Conservation (phyloP, 1,140 invertebrate genomes). For the Zaprionus camerounensis region DNA sequence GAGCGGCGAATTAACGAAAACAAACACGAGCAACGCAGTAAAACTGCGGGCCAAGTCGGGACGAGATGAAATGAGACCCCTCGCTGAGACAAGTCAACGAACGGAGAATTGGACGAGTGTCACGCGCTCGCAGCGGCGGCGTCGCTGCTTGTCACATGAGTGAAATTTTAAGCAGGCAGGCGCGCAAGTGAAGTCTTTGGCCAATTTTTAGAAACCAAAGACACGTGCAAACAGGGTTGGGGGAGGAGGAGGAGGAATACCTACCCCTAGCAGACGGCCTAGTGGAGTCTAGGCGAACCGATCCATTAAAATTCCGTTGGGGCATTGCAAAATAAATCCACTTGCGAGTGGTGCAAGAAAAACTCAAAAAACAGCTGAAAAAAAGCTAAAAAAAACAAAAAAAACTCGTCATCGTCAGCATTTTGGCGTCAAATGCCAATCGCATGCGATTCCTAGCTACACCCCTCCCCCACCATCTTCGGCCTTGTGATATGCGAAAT, state of each 20-base stretch:
- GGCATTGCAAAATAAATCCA: slow-evolving; percentile 82
- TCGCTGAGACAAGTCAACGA: background rate
- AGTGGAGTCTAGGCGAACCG: slow-evolving; percentile 15
- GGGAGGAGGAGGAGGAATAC: background rate
- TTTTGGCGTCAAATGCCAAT: slow-evolving; percentile 78
- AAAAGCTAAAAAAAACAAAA: slow-evolving; percentile 27
- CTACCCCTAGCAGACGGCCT: background rate
- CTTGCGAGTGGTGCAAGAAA: slow-evolving; percentile 73
- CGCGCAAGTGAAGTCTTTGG: slow-evolving; percentile 46
- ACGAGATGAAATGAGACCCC: background rate
- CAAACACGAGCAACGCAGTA: slow-evolving; percentile 70
- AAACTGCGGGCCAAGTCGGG: slow-evolving; percentile 32
- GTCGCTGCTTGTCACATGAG: slow-evolving; percentile 59
- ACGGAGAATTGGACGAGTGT: slow-evolving; percentile 22
- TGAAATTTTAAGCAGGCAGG: slow-evolving; percentile 74
- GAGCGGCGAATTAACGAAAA: slow-evolving; percentile 69
- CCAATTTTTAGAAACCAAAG: slow-evolving; percentile 63
- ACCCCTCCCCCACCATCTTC: background rate
- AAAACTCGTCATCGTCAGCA: slow-evolving; percentile 77
- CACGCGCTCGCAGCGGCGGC: slow-evolving; percentile 9
- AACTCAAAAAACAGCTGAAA: slow-evolving; percentile 34
- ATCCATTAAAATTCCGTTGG: slow-evolving; percentile 77
- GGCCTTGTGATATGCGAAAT: slow-evolving; percentile 65
- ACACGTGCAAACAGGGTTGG: slow-evolving; percentile 52
- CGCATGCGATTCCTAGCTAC: slow-evolving; percentile 73